A percentile compares a stretch with the other conserved stretches of the same genome.
phyloP scores from a whole-genome alignment of 2,888 invertebrate species.

The Catocala fraxini region DNA sequence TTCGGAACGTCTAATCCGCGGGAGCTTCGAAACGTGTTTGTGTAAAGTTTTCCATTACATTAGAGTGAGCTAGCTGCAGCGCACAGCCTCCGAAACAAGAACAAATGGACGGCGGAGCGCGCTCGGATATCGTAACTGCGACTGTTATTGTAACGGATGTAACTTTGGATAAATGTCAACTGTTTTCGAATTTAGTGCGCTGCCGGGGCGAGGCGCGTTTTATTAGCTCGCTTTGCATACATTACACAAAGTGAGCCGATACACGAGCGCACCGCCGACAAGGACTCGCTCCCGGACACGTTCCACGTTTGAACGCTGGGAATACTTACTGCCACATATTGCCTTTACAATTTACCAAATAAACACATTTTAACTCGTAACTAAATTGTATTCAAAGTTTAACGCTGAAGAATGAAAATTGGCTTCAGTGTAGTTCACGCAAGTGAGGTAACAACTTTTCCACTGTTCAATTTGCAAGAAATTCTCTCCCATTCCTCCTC shows the following conservation, averaged over 20 bases:
- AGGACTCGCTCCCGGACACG: constrained; percentile 47
- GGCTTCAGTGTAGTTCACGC: constrained; percentile 59
- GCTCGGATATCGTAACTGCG: constrained; percentile 82
- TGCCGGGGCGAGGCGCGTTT: constrained; percentile 72
- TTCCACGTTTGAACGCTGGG: constrained; percentile 35
- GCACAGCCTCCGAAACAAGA: constrained; percentile 73
- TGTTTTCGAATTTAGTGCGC: constrained; percentile 81
- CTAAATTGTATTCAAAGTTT: constrained; percentile 59
- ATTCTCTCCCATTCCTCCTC: constrained; percentile 57
- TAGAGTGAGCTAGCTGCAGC: constrained; percentile 61
- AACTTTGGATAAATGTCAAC: constrained; percentile 86
- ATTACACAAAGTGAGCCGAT: constrained; percentile 72
- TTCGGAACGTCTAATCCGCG: constrained; percentile 68
- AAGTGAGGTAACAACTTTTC: constrained; percentile 64
- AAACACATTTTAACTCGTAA: constrained; percentile 39
- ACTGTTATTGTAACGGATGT: constrained; percentile 85
- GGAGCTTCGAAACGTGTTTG: constrained; percentile 69
- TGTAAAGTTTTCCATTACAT: constrained; percentile 82
- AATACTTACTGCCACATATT: constrained; percentile 30
- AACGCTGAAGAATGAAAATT: constrained; percentile 57
- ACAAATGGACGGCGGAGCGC: constrained; percentile 75
- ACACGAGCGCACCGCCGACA: constrained; percentile 59
- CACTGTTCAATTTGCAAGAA: constrained; percentile 70
- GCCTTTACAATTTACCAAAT: constrained; percentile 35
- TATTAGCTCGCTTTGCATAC: constrained; percentile 84